Evolutionary conservation across 1,140 invertebrate species (phyloP), one percentile per base, ranked within the genome.

Genomic region (Thalassaphorura encarpata): DNA sequence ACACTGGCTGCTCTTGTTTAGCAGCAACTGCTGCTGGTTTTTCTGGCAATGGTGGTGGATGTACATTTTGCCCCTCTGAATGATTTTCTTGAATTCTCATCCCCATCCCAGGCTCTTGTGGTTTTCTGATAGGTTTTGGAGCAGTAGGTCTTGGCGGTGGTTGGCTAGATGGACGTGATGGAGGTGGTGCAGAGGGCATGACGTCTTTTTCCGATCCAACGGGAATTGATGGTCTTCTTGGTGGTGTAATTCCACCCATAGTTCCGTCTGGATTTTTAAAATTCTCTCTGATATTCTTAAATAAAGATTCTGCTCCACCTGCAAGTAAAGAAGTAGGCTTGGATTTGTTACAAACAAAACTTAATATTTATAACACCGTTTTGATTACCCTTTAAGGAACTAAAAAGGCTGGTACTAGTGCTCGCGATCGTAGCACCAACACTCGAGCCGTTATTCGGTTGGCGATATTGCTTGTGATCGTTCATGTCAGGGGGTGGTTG

Each of bases 251-350:
- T n/a, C n/a, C n/a, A n/a, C n/a, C n/a, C n/a, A n/a, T 55, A 16
- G 33, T 36, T 11, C 33, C 33, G 33, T n/a, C 33, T 51, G 39
- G 41, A 36, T 36, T 36, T 11, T 36, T 11, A 36, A 11, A 36
- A 39, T 51, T 55, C 45, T 65, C 63, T 52, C 61, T 62, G 19
- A 65, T 52, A 47, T 65, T 65, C 29, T 65, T 65, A 23, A 65
- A 54, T 36, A 62, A 54, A 45, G 52, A 62, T 41, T 58, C 53
- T 4, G 59, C 63, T 39, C 60, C 63, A 8, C 59, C 63, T 63
- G 15, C 5, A 52, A 36, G 47, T 3, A 41, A 21, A 21, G 5
- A 51, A 24, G 23, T 33, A 51, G 13, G 3, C 28, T 36, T 36
- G 33, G 33, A 36, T n/a, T 36, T 36, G n/a, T 36, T n/a, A 36